Base-by-base conservation (phyloP, 2,797 vertebrate species). In the Picus viridis region DNA sequence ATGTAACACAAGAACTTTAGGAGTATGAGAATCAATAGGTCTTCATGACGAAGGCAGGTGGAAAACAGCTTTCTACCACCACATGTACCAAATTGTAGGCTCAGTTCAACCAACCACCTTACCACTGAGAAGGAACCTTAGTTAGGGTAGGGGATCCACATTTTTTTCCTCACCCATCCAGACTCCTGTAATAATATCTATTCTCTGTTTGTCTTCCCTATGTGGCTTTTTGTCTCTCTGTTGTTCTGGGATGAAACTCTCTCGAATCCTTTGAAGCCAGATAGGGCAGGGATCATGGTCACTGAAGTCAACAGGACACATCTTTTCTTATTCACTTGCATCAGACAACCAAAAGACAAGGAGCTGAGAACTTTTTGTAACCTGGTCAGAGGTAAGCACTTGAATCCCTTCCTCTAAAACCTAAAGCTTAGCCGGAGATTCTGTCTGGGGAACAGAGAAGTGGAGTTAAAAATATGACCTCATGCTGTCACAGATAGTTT, bases 131-230 rank as follows among this genome's bases (percentile, higher is more conserved):
- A 80, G 8, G 16, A 43, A 5, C 2, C 4, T 49, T 39, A 68
- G 3, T 9, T 30, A 23, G 10, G 23, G 65, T 0, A 65, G 45
- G 20, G 3, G 2, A 64, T 29, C 5, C 27, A 47, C 10, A 13
- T 12, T 43, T 3, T 59, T 14, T 61, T 79, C 54, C 24, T 56
- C 23, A 53, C 41, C 27, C 61, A 65, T 8, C 2, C 30, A 62
- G 24, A 26, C 43, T 51, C 3, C 20, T 47, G 2, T 30, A 61
- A n/a, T 5, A 74, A 27, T 17, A n/a, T 18, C n/a, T 64, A 4
- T 10, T 74, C 70, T 88, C 59, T 71, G 10, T 14, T 57, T 63
- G 2, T 57, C 24, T 63, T 71, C 29, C 26, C 6, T 36, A 20
- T 1, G 0, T 45, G 41, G 2, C 20, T 14, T 83, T 63, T 76